Evolutionary conservation across 2,888 invertebrate species (phyloP), one percentile per base, ranked within the genome.

Genomic region (Lepidochitona cinerea): DNA sequence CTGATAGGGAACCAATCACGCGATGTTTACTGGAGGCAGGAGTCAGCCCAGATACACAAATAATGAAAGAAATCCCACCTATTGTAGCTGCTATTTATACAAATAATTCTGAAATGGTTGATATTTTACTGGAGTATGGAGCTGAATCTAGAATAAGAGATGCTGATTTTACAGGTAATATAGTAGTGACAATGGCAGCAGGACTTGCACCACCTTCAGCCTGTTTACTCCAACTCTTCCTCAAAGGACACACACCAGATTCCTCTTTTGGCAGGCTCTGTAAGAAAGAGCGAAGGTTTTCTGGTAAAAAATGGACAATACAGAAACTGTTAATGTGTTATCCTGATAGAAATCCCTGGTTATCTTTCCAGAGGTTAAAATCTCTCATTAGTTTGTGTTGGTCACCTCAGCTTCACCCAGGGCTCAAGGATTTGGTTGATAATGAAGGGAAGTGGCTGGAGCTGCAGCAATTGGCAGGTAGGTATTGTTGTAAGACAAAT

Each of bases 41-140:
- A n/a, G 75, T 86, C 14, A 64, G 70, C 23, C 76, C 81, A 7
- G 80, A 84, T 68, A 66, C 78, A 0, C 71, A 73, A 26, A 66
- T 75, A 14, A 71, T 78, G 23, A 74, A 79, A 37, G 82, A 85
- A 49, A 68, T 86, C 65, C 84, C 87, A 18, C 85, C 88, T 18
- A 66, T 88, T 26, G 26, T 87, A 23, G 80, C 83, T 14, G 83
- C 85, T 12, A 59, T 87, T 18, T 79, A 81, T 41, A 73, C 72
- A 6, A 70, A 70, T 18, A 72, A 79, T 53, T 70, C 77, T 33
- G 81, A 76, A 12, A 74, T 83, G n/a, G 79, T 78, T n/a, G 72
- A 76, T 37, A 72, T 83, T 9, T 75, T 88, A 18, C 73, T 87
- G n/a, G 70, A 80, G 54, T 75, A 77, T 66, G 83, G 84, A 41